These are phyloP conservation scores for Montipora sp. DNA, from an alignment of 64 coral and sea anemone species.

Conservation along the genomic window DNA sequence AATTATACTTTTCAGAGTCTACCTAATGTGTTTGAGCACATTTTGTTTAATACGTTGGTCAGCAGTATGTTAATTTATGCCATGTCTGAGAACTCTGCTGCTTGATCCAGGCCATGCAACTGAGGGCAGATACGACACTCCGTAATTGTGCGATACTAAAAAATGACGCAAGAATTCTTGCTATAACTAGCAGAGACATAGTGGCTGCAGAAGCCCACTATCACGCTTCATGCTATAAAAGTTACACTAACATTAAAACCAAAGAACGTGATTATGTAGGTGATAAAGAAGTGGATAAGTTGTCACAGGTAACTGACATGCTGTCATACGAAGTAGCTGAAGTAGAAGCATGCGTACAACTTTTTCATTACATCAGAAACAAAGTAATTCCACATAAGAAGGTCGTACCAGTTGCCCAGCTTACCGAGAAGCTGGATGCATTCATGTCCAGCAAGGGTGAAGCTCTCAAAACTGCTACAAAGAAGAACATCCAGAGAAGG, in stretches of 20 bases:
- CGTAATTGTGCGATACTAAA: slow-evolving; percentile 31
- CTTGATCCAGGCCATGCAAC: slow-evolving; percentile 28
- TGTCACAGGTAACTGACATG: slow-evolving; percentile 40
- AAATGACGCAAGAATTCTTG: slow-evolving; percentile 56
- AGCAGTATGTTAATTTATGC: not conserved
- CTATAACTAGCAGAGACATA: slow-evolving; percentile 57
- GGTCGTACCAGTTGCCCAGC: slow-evolving; percentile 65
- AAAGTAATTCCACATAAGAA: slow-evolving; percentile 42
- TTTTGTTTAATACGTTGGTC: not conserved
- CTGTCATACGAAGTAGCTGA: slow-evolving; percentile 11
- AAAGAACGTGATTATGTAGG: slow-evolving; percentile 28
- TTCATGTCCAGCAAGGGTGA: slow-evolving; percentile 67
- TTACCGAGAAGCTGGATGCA: slow-evolving; percentile 61
- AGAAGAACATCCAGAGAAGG: slow-evolving; percentile 62
- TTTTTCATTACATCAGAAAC: slow-evolving; percentile 65
- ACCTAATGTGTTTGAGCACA: not conserved
- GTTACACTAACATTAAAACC: slow-evolving; percentile 26
- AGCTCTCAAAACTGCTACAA: slow-evolving; percentile 38
- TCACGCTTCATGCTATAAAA: no score
- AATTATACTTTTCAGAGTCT: not conserved
- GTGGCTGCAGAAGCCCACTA: slow-evolving; percentile 43
- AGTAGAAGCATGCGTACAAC: slow-evolving; percentile 36
- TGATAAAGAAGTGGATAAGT: slow-evolving; percentile 37
- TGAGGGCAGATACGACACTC: slow-evolving; percentile 51
- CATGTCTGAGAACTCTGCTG: slow-evolving; percentile 20